Percentiles rank a stretch among this genome's conserved stretches.
phyloP scores from a whole-genome alignment of 1,140 invertebrate genomes.

The Aradophagus sp. region DNA sequence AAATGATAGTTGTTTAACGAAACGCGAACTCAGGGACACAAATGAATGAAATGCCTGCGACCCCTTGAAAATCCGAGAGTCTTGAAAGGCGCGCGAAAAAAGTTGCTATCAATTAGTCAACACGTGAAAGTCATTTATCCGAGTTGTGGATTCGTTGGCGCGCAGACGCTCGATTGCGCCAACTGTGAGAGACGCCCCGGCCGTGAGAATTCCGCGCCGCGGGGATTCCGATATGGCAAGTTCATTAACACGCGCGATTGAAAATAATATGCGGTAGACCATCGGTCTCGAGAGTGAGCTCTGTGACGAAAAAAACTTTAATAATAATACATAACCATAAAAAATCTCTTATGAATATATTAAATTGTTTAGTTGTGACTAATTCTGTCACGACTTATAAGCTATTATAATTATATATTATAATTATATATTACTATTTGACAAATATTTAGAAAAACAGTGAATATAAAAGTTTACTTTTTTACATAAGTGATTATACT shows the following conservation, averaged over 20 bases:
- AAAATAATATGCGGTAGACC: constrained; percentile 40
- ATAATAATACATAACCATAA: too few relatives aligned
- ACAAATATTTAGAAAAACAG: too few relatives aligned
- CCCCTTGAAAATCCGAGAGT: constrained; percentile 17
- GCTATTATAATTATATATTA: too few relatives aligned
- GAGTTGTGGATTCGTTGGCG: constrained; percentile 16
- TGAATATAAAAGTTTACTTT: too few relatives aligned
- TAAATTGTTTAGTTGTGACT: too few relatives aligned
- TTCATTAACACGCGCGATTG: constrained; percentile 42
- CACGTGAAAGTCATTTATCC: constrained; percentile 34
- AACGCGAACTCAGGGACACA: too few relatives aligned
- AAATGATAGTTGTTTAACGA: too few relatives aligned
- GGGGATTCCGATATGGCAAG: constrained; percentile 43
- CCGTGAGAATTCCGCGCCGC: constrained; percentile 33
- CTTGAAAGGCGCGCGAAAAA: constrained; percentile 20
- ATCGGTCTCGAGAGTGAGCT: constrained; percentile 10
- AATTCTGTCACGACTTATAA: too few relatives aligned
- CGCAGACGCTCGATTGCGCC: constrained; percentile 15
- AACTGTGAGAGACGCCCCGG: constrained; percentile 15
- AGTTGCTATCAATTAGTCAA: constrained; percentile 41
- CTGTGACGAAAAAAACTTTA: too few relatives aligned
- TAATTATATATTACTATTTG: too few relatives aligned
- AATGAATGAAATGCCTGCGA: constrained; percentile 12
- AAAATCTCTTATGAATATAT: too few relatives aligned
- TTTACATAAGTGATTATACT: too few relatives aligned